Base-by-base conservation (phyloP, 2,113 vertebrate genomes). In the Paracanthobrama guichenoti region DNA sequence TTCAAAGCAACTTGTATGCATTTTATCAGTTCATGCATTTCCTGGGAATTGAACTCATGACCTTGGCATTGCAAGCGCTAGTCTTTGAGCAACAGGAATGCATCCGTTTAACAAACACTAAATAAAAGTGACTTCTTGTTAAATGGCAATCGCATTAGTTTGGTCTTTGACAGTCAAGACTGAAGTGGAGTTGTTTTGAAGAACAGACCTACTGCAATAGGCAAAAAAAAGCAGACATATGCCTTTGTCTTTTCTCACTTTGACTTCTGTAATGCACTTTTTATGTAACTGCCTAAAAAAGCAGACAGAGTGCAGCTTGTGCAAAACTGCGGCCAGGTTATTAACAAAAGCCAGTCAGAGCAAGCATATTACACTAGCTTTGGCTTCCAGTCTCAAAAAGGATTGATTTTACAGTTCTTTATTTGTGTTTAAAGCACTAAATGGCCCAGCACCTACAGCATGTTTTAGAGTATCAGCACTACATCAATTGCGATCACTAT, bases 321-420 rank as follows among this genome's bases (percentile, higher is more conserved):
- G 75, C 31, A 57, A 60, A 59, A 42, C 75, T 59, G 75, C 28
- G 59, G 75, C 53, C 77, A 79, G 39, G 55, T 62, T 79, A 60
- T 79, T 24, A 79, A 79, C 55, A 79, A 79, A 59, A 79, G 76
- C 55, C 55, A 62, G 57, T 59, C 75, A 78, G 75, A 78, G 75
- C 28, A 24, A 75, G 73, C 55, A 78, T 28, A 78, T 60, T 78
- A 75, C 73, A 75, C 73, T 31, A 53, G 48, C 73, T 55, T 53
- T 75, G 73, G 73, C 48, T 53, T 24, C 42, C 71, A 46, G 46
- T 55, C 50, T 55, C 73, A 44, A 26, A 79, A 44, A 62, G 39
- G 55, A 62, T 62, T 46, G 77, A 18, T 79, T 79, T 62, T 79
- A 55, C 50, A 11, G 48, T 76, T 76, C 73, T 53, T 76, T 76